These are phyloP conservation scores for Aramus guarauna DNA, from an alignment of 2,113 vertebrate species.

Conservation along the genomic window DNA sequence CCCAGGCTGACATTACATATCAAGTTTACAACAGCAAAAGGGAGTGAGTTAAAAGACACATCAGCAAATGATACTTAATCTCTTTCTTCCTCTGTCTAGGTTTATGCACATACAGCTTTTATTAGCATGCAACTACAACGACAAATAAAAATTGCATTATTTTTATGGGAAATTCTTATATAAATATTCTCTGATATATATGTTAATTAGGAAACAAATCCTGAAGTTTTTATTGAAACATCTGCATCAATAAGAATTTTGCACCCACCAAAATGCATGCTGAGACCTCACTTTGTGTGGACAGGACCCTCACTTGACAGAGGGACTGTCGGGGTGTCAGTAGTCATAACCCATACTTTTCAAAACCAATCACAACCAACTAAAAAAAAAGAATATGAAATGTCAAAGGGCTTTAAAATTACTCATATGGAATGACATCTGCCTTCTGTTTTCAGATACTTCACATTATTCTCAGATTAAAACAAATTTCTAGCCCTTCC, in stretches of 20 bases:
- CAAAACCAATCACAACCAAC: neutral
- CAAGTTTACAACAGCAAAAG: conserved; percentile 32
- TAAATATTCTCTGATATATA: neutral
- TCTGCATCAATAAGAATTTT: neutral
- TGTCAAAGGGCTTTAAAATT: neutral
- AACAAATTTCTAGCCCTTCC: too few species aligned
- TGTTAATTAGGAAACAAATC: neutral
- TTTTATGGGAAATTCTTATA: neutral
- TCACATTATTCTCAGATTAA: neutral
- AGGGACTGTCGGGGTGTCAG: neutral
- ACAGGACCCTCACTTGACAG: neutral
- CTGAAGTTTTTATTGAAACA: neutral
- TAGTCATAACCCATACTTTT: neutral
- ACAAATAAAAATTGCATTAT: neutral
- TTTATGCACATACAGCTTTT: neutral
- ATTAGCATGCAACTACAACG: neutral
- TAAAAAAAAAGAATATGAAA: neutral
- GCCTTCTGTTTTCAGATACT: neutral
- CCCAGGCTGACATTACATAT: conserved; percentile 17
- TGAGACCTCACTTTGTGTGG: neutral
- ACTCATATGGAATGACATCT: neutral
- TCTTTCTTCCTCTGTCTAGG: neutral
- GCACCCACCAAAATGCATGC: neutral
- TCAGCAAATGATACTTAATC: neutral
- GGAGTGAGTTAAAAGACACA: neutral